A percentile compares a stretch with the other conserved stretches of the same genome.
Conservation (phyloP, 2,797 vertebrate species). For the Myiothlypis coronata region DNA sequence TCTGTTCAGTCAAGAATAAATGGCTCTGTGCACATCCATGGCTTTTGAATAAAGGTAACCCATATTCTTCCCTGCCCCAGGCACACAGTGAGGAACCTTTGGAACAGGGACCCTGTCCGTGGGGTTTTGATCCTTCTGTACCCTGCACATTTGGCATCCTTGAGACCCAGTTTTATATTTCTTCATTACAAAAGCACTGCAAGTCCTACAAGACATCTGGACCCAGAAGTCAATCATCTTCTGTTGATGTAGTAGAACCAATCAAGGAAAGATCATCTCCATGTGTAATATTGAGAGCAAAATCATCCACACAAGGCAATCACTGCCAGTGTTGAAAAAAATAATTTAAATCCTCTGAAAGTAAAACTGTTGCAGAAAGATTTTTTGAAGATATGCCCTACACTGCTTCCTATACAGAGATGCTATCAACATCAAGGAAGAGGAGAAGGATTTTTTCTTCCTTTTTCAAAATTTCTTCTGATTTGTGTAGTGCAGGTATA, state of each 20-base stretch:
- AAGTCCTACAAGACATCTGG: background rate
- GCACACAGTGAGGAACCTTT: background rate
- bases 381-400: background rate
- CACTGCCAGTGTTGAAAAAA: background rate
- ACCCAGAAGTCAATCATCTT: background rate
- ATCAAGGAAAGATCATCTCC: background rate
- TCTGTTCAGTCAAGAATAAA: background rate
- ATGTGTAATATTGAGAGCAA: background rate
- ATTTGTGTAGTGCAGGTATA: background rate
- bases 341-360: background rate
- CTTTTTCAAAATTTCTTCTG: background rate
- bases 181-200: background rate
- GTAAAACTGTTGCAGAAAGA: background rate
- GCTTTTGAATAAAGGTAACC: background rate
- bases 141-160: background rate
- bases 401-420: background rate
- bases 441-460: background rate
- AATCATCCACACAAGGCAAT: background rate
- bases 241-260: background rate
- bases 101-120: background rate
- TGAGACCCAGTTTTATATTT: background rate
- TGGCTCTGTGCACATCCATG: fast-evolving
- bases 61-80: background rate
- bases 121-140: background rate
- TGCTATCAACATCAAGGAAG: fast-evolving